Evolutionary conservation across 2,888 invertebrate species (phyloP), one percentile per base, ranked within the genome.

Genomic region (Pollenia angustigena): DNA sequence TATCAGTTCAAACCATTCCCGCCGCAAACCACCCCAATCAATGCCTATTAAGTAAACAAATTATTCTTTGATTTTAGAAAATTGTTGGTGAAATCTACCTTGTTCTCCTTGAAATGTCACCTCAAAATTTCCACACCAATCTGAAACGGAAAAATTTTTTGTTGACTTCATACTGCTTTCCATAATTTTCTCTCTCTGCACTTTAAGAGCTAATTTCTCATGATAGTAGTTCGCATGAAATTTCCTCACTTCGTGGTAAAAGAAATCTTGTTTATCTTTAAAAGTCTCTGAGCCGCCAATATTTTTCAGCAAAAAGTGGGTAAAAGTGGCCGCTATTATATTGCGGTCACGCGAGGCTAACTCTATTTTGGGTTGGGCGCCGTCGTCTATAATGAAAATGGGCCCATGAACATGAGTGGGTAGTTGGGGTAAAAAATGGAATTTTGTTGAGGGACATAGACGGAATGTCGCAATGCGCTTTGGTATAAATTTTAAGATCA

Each of bases 281-380:
- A 99, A 98, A 12, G 98, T 97, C 93, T 98, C 98, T 64, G 98
- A 98, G 3, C 98, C 98, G 72, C 98, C 98, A 93, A 98, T 98
- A 94, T 98, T 98, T 94, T 97, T 97, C 46, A 98, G 94, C 88
- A 98, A 95, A 92, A 98, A 97, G 92, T 97, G 96, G 1, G 98
- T 97, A 93, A 98, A 98, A 32, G 98, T 97, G 85, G 98, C 98
- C 6, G 98, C 98, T 89, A 98, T 97, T 71, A 98, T 96, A 93
- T 98, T 98, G 3, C 98, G 95, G 93, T 98, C 97, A 88, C 96
- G 95, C 3, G 97, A 96, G 83, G 96, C 95, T 90, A 98, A 94
- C 93, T 97, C 96, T 87, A 98, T 95, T 90, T 96, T 96, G 0
- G 98, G 97, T 92, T 98, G 98, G 85, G 97, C 97, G 10, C 98